A percentile compares a stretch with the other conserved stretches of the same genome.
Conservation (phyloP, 92 coral and sea anemone species). For the Paramuricea clavata region DNA sequence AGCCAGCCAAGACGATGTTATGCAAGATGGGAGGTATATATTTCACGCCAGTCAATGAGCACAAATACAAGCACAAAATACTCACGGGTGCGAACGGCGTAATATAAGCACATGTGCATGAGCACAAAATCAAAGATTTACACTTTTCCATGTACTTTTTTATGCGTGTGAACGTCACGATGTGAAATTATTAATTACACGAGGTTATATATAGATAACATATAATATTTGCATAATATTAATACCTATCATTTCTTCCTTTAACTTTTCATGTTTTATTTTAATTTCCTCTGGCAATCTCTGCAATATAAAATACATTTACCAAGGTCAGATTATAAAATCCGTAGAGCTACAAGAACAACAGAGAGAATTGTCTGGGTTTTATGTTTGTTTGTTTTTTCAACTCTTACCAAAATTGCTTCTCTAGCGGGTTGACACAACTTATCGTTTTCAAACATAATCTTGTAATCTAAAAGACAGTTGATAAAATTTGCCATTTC, state of each 20-base stretch:
- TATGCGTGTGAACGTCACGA: too few species aligned
- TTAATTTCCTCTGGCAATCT: constrained; percentile 93
- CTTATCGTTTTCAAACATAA: constrained; percentile 87
- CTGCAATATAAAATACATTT: constrained; percentile 54
- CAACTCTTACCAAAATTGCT: constrained; percentile 83
- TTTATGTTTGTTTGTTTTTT: neutral
- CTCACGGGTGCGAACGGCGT: too few species aligned
- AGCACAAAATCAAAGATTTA: too few species aligned
- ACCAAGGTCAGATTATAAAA: neutral
- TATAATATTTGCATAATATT: too few species aligned
- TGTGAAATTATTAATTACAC: too few species aligned
- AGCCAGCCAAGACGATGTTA: neutral
- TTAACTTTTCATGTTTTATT: constrained; percentile 95
- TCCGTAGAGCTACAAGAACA: neutral
- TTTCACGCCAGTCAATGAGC: too few species aligned
- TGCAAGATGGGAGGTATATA: neutral
- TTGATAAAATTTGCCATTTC: neutral
- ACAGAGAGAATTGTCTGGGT: neutral
- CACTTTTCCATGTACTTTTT: too few species aligned
- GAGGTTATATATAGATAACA: too few species aligned
- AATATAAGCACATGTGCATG: too few species aligned
- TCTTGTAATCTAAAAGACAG: constrained; percentile 80
- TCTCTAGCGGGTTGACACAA: constrained; percentile 90
- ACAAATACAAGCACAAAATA: too few species aligned
- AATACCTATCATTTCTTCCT: constrained; percentile 99